Conservation (phyloP, 2,797 vertebrate species). For the Mus spretus region DNA sequence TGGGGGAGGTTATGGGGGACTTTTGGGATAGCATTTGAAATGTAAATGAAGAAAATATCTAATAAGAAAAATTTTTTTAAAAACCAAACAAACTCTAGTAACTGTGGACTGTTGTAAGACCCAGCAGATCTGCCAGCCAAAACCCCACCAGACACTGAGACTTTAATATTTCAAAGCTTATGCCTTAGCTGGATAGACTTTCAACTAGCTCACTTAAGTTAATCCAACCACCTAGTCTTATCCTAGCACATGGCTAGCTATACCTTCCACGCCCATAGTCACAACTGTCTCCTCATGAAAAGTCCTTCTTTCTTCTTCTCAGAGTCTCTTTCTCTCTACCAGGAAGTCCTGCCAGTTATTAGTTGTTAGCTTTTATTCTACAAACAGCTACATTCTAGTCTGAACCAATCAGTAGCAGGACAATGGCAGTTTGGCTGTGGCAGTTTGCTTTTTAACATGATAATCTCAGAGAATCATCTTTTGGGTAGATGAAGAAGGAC, state of each 20-base stretch:
- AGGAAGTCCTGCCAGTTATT: background rate
- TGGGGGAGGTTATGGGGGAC: too few relatives aligned
- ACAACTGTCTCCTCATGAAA: background rate
- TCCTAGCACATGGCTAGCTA: background rate
- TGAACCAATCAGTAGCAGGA: background rate
- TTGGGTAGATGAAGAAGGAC: background rate
- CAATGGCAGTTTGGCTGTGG: background rate
- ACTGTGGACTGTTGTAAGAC: background rate
- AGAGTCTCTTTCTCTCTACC: background rate
- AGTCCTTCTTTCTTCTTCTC: background rate
- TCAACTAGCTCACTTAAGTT: background rate
- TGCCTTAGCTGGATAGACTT: background rate
- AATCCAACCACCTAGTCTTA: background rate
- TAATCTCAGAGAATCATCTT: background rate
- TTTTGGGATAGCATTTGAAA: too few relatives aligned
- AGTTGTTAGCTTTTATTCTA: background rate
- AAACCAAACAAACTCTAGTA: background rate
- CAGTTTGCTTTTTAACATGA: background rate
- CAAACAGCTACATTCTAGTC: background rate
- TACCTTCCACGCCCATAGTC: too few relatives aligned
- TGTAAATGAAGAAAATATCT: too few relatives aligned
- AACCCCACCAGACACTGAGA: background rate
- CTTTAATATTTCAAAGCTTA: background rate
- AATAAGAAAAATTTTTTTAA: too few relatives aligned
- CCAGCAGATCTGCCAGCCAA: background rate